These are phyloP conservation scores for Ranitomeya variabilis DNA, from an alignment of 2,113 vertebrate genomes.

Conservation along the genomic window DNA sequence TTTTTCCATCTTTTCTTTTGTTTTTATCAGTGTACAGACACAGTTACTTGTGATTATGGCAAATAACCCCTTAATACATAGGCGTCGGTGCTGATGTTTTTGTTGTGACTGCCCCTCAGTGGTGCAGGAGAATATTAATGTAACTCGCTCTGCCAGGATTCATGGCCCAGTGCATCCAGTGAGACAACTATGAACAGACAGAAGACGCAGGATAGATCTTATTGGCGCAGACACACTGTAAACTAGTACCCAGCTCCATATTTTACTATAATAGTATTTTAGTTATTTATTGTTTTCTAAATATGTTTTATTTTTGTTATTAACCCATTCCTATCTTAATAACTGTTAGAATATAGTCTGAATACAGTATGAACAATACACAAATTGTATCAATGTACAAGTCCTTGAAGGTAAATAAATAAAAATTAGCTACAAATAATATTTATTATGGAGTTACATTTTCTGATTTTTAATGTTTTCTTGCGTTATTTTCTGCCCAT, in stretches of 20 bases:
- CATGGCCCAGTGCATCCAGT: background rate
- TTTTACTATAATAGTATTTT: background rate
- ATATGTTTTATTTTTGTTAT: background rate
- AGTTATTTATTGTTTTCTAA: background rate
- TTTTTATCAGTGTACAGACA: background rate
- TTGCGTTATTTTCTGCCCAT: background rate
- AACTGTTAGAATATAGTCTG: background rate
- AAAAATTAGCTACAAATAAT: too few relatives aligned
- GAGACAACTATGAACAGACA: background rate
- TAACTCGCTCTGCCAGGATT: constrained; percentile 8
- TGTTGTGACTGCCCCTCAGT: constrained; percentile 72
- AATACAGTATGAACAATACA: too few relatives aligned
- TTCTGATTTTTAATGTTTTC: background rate
- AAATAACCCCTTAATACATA: constrained; percentile 44
- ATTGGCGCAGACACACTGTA: fast-evolving
- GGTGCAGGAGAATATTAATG: constrained; percentile 69
- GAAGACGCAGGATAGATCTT: background rate
- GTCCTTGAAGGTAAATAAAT: too few relatives aligned
- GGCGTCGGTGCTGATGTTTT: constrained; percentile 61
- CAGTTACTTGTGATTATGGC: constrained; percentile 41
- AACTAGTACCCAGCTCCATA: background rate
- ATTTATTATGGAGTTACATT: background rate
- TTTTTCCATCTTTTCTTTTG: background rate
- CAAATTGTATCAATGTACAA: too few relatives aligned
- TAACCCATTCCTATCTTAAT: background rate